Evolutionary conservation across 2,888 invertebrate species (phyloP), one percentile per base, ranked within the genome.

Genomic region (Cephus runcator): DNA sequence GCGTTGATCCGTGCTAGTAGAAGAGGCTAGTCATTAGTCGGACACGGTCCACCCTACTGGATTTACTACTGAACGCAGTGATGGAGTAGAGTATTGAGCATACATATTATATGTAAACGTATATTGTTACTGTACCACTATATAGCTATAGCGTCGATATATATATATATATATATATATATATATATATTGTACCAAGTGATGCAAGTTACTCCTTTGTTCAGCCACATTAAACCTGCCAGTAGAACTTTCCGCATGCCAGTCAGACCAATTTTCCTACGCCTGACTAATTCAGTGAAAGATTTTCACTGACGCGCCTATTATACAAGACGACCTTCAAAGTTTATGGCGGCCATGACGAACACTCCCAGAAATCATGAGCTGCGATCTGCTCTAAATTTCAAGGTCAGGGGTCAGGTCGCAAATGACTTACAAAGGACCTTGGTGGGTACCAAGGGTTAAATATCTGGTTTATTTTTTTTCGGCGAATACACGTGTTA

Each of bases 21-120:
- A 81, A 79, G 82, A 86, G 82, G 82, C 81, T 81, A 75, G 83
- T 80, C 82, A 86, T 86, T 84, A 85, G 83, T 86, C 83, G 85
- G 82, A 79, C 82, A 77, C 71, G 40, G 74, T 68, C 69, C 71
- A 56, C 9, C 9, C 9, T 56, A 56, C 23, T 23, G 23, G 56
- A 23, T 56, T 56, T 23, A 56, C 56, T 56, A 23, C 9, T 56
- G 56, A 23, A 56, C 23, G 56, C 15, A 23, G 56, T 56, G 23
- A 56, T 56, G 56, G 23, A 56, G 23, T 23, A 6, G 9, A 56
- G 40, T 15, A 56, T 56, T 9, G 2, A 56, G 23, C 23, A 56
- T 23, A 23, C 23, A 56, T 56, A 56, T 56, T 56, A 23, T 9
- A 56, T 56, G 3, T 23, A 23, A 23, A 23, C 23, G 23, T 23